Evolutionary conservation across 2,113 vertebrate genomes (phyloP).

Genomic region (Eolophus roseicapilla): DNA sequence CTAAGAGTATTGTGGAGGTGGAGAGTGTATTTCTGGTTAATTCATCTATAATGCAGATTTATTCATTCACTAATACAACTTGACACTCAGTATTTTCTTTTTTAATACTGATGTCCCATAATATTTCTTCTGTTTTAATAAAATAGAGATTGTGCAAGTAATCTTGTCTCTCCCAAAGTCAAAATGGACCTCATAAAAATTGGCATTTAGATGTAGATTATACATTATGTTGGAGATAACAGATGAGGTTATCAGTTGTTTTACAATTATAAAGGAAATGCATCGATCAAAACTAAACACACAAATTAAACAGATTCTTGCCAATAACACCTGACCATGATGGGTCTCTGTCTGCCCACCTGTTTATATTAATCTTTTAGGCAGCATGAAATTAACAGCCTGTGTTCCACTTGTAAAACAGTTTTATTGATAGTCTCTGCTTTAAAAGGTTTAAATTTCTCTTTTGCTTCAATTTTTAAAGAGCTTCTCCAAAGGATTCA

Average conservation of each 20-base stretch:
- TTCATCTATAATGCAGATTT: slow-evolving; percentile 27
- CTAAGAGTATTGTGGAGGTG: neutral
- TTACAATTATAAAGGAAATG: slow-evolving; percentile 57
- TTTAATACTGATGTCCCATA: slow-evolving; percentile 27
- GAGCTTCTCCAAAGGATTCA: slow-evolving; percentile 22
- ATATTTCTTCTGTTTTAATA: slow-evolving; percentile 64
- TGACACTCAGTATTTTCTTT: slow-evolving; percentile 35
- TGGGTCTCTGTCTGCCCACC: neutral
- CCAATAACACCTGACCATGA: slow-evolving; percentile 6
- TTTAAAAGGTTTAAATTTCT: slow-evolving; percentile 58
- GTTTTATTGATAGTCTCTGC: slow-evolving; percentile 44
- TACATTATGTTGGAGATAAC: slow-evolving; percentile 47
- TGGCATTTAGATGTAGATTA: slow-evolving; percentile 58
- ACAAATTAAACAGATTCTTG: slow-evolving; percentile 51
- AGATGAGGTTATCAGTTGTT: slow-evolving; percentile 55
- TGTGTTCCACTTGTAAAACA: slow-evolving; percentile 40
- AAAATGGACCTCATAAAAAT: slow-evolving; percentile 63
- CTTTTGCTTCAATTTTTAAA: slow-evolving; percentile 57
- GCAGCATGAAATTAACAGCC: slow-evolving; percentile 52
- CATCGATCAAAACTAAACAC: slow-evolving; percentile 50
- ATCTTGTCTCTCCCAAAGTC: slow-evolving; percentile 28
- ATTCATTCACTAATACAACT: slow-evolving; percentile 41
- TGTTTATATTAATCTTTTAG: slow-evolving; percentile 39
- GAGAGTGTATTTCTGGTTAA: neutral
- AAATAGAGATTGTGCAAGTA: slow-evolving; percentile 52